Base-by-base conservation (phyloP, 2,113 vertebrate species). In the Addax nasomaculatus region DNA sequence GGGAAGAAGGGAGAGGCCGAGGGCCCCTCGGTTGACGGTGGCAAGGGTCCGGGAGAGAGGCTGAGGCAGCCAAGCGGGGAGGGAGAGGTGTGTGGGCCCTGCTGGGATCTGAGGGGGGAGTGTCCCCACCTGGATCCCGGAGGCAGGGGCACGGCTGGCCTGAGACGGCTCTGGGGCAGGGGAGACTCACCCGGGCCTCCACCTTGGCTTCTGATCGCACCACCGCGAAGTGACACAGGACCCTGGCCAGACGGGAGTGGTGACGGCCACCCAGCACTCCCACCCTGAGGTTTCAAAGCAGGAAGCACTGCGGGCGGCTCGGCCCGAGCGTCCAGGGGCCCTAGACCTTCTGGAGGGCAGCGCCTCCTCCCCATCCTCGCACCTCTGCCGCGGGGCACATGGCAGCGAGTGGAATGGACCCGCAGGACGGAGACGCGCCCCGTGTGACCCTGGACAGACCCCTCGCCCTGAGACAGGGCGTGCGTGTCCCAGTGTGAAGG, bases 381-480 rank as follows among this genome's bases (percentile, higher is more conserved):
- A 2, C 45, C 62, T 78, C 45, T 62, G 60, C 73, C n/a, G 2
- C 3, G 51, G 47, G 36, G n/a, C 89, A 15, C 39, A 8, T 7
- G 25, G 67, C 60, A 1, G 0, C 2, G 15, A 1, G 27, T 2
- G 10, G 53, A 6, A 1, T 2, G 1, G 23, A 49, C 33, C 49
- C 2, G 29, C 39, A n/a, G 36, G 7, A 16, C 5, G 76, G 43
- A 39, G 51, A 29, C 23, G 1, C 1, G 10, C 33, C 30, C 49
- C 0, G 0, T 3, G 45, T 62, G 33, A 17, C 33, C 2, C 53
- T 15, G 36, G 30, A 17, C 39, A 17, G 58, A 53, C 36, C 84
- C 36, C 11, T 19, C 21, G 0, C 67, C 67, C 49, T 57, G 23
- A 70, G 36, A 85, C 57, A 39, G 33, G 45, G 53, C 49, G 39